A percentile compares a stretch with the other conserved stretches of the same genome.
phyloP scores from a whole-genome alignment of 2,888 invertebrate genomes.

The Polyommatus iphigenia region DNA sequence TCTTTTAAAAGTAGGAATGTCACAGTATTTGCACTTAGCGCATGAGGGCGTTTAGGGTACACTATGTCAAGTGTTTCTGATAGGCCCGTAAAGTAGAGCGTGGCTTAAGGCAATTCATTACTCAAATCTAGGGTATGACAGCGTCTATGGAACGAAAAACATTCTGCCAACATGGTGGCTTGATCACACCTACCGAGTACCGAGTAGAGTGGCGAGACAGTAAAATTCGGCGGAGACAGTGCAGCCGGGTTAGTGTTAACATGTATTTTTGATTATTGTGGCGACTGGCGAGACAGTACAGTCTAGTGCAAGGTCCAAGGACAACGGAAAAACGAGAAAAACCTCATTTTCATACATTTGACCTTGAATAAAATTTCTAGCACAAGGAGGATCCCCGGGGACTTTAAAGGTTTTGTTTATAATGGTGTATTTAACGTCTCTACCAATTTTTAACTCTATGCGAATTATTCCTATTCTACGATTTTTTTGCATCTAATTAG shows the following conservation, averaged over 20 bases:
- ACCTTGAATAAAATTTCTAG: too few species aligned
- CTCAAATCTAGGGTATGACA: slow-evolving; percentile 17
- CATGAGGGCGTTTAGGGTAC: slow-evolving; percentile 25
- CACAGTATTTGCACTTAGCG: background rate
- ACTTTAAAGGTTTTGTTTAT: too few species aligned
- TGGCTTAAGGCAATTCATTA: slow-evolving; percentile 25
- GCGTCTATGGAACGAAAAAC: background rate
- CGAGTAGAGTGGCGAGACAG: too few species aligned
- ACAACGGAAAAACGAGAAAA: background rate
- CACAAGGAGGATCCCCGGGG: too few species aligned
- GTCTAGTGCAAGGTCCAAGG: background rate
- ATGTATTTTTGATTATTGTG: background rate
- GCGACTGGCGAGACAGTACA: too few species aligned
- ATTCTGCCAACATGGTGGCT: background rate
- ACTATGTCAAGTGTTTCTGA: slow-evolving; percentile 25
- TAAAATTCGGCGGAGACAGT: background rate
- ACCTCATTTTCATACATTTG: too few species aligned
- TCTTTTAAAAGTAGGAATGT: background rate
- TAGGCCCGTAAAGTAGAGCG: background rate
- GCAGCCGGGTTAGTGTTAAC: too few species aligned
- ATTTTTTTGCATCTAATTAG: too few species aligned
- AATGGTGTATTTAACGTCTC: too few species aligned
- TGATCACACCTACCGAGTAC: too few species aligned
- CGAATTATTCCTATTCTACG: too few species aligned
- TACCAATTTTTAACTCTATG: too few species aligned